Evolutionary conservation across 2,797 vertebrate genomes (phyloP).

Genomic region (Erithacus rubecula): DNA sequence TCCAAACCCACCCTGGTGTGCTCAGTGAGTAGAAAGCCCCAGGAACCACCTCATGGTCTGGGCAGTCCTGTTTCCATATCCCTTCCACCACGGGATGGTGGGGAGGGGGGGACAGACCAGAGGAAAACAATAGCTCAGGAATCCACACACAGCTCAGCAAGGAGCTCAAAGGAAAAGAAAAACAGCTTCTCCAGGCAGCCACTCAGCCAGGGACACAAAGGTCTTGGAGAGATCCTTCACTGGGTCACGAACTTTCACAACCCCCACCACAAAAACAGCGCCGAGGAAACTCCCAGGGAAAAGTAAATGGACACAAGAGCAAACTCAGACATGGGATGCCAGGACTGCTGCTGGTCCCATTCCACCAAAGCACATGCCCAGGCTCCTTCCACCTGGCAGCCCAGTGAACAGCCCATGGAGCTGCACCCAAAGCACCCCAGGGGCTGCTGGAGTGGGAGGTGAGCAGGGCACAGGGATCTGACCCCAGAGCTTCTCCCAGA

Average conservation of each 20-base stretch:
- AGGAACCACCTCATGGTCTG: background rate
- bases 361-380: background rate
- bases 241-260: slow-evolving; percentile 15
- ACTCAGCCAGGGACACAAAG: background rate
- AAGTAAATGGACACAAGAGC: background rate
- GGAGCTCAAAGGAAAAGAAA: background rate
- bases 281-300: slow-evolving; percentile 40
- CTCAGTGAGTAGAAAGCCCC: background rate
- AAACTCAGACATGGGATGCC: background rate
- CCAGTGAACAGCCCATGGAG: too few species aligned
- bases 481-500: rapidly evolving
- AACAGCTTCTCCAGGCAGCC: background rate
- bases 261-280: background rate
- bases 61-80: rapidly evolving
- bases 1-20: background rate
- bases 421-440: rapidly evolving
- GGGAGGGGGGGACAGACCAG: background rate
- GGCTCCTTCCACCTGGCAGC: background rate
- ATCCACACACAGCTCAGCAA: background rate
- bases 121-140: slow-evolving; percentile 12
- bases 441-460: background rate
- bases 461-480: rapidly evolving
- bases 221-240: background rate
- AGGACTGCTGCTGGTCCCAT: background rate
- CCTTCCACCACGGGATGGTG: rapidly evolving